Conservation (phyloP, 1,140 invertebrate genomes). For the Orchesella cincta region DNA sequence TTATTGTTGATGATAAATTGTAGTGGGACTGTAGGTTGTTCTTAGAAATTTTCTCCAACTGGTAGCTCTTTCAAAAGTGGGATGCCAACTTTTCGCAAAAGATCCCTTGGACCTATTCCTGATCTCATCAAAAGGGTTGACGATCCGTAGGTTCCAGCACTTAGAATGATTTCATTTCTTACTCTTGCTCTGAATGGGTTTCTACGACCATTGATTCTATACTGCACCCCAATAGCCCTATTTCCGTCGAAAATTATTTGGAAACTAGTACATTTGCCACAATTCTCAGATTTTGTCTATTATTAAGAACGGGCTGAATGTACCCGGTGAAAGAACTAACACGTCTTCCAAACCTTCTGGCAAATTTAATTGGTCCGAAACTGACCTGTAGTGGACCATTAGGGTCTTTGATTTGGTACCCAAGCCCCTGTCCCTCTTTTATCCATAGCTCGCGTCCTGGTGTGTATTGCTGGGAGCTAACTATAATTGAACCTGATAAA, state of each 20-base stretch:
- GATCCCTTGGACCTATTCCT: slow-evolving; percentile 56
- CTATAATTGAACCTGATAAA: slow-evolving; percentile 3
- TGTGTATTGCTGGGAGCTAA: not conserved
- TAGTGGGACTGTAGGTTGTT: not conserved
- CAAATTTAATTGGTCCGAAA: slow-evolving; percentile 29
- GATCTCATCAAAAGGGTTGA: slow-evolving; percentile 67
- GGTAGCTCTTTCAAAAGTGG: slow-evolving; percentile 55
- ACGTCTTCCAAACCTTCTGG: slow-evolving; percentile 16
- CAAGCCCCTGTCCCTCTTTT: slow-evolving; percentile 20
- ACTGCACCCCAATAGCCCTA: not conserved
- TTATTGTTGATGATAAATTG: not conserved
- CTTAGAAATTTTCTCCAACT: slow-evolving; percentile 58
- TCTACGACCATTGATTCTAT: not conserved
- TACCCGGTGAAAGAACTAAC: slow-evolving; percentile 31
- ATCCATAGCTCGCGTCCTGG: not conserved
- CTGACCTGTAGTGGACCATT: slow-evolving; percentile 30
- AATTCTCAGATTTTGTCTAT: slow-evolving; percentile 32
- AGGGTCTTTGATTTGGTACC: slow-evolving; percentile 22
- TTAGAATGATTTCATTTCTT: slow-evolving; percentile 53
- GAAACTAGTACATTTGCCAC: not conserved
- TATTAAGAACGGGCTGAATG: slow-evolving; percentile 22
- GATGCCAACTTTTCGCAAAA: slow-evolving; percentile 51
- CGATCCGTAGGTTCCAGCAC: slow-evolving; percentile 62
- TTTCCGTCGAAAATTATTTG: not conserved
- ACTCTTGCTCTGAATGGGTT: slow-evolving; percentile 9